Evolutionary conservation across 2,797 vertebrate species (phyloP).

Genomic region (Rhinella marina): DNA sequence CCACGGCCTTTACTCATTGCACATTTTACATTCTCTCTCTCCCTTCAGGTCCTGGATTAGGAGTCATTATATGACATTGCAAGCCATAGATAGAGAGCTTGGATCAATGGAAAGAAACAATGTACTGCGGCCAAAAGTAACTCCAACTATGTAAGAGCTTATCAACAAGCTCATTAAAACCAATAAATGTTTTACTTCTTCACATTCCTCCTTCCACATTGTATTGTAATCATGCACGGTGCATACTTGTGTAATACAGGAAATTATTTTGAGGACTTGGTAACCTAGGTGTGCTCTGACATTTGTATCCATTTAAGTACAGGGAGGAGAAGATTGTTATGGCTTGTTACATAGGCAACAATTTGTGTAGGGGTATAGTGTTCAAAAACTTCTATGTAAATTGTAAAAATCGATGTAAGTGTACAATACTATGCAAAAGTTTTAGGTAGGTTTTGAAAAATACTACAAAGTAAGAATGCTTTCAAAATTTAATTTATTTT

Average conservation of each 20-base stretch:
- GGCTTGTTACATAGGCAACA: neutral
- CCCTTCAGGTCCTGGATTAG: neutral
- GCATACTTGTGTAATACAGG: neutral
- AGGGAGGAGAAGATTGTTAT: neutral
- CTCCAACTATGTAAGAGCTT: slow-evolving; percentile 24
- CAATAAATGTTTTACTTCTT: slow-evolving; percentile 53
- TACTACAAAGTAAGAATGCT: no score
- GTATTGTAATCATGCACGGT: slow-evolving; percentile 16
- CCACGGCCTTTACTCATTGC: neutral
- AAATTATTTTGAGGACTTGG: neutral
- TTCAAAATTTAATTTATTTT: no score
- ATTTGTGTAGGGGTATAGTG: neutral
- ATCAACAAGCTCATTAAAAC: slow-evolving; percentile 51
- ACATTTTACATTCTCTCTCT: slow-evolving; percentile 5
- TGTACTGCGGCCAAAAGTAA: slow-evolving; percentile 26
- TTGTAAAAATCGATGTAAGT: no score
- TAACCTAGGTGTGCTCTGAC: slow-evolving; percentile 1
- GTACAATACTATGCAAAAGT: no score
- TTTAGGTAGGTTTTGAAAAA: no score
- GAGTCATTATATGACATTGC: neutral
- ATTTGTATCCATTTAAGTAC: neutral
- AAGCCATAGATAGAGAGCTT: neutral
- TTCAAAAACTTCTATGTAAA: no score
- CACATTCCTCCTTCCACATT: slow-evolving; percentile 38
- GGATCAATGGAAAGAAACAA: slow-evolving; percentile 47